Conservation (phyloP, 2,888 invertebrate genomes). For the Oxytorus armatus region DNA sequence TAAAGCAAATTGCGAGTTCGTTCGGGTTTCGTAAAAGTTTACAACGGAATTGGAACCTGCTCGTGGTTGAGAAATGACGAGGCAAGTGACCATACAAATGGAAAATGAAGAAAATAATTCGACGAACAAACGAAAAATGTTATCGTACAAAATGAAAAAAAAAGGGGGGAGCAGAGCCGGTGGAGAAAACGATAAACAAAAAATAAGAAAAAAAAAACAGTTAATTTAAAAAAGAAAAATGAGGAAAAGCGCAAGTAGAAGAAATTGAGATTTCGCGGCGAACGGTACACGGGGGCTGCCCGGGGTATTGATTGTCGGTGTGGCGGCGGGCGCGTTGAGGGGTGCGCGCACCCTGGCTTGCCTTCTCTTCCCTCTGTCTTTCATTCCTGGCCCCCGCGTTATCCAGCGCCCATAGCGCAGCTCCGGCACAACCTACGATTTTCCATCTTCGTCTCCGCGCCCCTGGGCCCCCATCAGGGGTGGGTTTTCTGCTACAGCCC, state of each 20-base stretch:
- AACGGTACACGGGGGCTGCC: slow-evolving; percentile 79
- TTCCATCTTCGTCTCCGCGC: slow-evolving; percentile 68
- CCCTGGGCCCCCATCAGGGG: slow-evolving; percentile 53
- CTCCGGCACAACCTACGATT: slow-evolving; percentile 36
- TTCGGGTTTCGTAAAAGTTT: too few species aligned
- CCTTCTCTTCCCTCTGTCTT: slow-evolving; percentile 43
- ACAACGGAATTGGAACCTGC: too few species aligned
- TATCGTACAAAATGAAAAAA: too few species aligned
- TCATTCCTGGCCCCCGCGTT: slow-evolving; percentile 51
- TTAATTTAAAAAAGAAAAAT: slow-evolving; percentile 2
- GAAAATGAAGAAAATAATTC: too few species aligned
- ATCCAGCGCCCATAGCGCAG: slow-evolving; percentile 52
- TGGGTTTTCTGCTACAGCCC: slow-evolving; percentile 51
- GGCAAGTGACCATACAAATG: too few species aligned
- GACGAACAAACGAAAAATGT: too few species aligned
- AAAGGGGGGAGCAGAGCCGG: too few species aligned
- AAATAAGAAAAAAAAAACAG: slow-evolving; percentile 30
- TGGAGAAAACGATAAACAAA: slow-evolving; percentile 17
- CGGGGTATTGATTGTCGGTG: slow-evolving; percentile 83
- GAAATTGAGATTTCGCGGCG: slow-evolving; percentile 81
- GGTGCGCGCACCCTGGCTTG: slow-evolving; percentile 75
- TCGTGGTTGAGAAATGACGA: too few species aligned
- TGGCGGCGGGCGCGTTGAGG: slow-evolving; percentile 71
- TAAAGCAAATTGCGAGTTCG: too few species aligned
- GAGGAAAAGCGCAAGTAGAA: slow-evolving; percentile 38